Evolutionary conservation across 2,888 invertebrate genomes (phyloP).

Genomic region (Eudemis profundana): DNA sequence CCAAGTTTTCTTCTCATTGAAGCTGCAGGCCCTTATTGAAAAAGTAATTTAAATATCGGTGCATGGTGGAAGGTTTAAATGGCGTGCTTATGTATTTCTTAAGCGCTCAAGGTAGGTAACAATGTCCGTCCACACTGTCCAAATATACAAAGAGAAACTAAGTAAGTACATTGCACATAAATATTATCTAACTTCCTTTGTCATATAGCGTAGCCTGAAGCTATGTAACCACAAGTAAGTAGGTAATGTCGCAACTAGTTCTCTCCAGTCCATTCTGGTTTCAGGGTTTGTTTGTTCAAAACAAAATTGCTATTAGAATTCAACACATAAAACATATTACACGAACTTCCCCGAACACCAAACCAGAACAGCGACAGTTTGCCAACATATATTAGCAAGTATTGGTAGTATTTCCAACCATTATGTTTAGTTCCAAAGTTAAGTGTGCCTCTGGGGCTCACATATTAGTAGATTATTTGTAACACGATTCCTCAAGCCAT

Average conservation of each 20-base stretch:
- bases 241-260: conserved; percentile 14
- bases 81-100: neutral
- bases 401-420: conserved; percentile 43
- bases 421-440: conserved; percentile 44
- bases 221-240: conserved; percentile 8
- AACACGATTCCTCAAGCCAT: conserved; percentile 14
- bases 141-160: neutral
- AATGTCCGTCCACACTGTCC: neutral
- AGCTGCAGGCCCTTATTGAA: too few relatives aligned
- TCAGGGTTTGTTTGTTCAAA: conserved; percentile 23
- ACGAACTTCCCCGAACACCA: conserved; percentile 27
- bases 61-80: too few relatives aligned
- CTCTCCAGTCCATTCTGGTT: conserved; percentile 20
- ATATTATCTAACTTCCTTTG: neutral
- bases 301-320: conserved; percentile 39
- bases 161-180: neutral
- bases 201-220: conserved; percentile 4
- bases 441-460: conserved; percentile 40
- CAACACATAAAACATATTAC: conserved; percentile 42
- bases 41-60: too few relatives aligned
- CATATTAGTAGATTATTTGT: conserved; percentile 40
- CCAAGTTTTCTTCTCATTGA: too few relatives aligned
- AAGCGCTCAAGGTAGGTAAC: neutral
- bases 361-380: conserved; percentile 43
- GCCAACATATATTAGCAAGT: conserved; percentile 46